These are phyloP conservation scores for Aegithalos caudatus DNA, from an alignment of 2,113 vertebrate species.

Conservation along the genomic window DNA sequence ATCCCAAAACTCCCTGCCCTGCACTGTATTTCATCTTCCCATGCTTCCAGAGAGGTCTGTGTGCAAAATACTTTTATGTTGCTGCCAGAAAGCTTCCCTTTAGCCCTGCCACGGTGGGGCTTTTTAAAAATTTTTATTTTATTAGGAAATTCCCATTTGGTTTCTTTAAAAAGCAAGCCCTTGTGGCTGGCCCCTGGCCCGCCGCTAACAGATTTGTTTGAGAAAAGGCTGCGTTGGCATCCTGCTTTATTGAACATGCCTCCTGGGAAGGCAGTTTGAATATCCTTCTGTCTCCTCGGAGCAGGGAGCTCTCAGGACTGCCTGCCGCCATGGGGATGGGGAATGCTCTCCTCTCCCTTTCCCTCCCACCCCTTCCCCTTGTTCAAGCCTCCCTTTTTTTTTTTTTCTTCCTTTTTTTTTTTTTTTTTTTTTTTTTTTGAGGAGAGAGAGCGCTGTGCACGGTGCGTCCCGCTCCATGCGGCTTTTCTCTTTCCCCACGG, in stretches of 20 bases:
- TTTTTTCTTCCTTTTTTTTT: background rate
- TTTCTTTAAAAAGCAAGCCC: constrained; percentile 52
- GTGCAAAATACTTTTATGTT: background rate
- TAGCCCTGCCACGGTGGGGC: background rate
- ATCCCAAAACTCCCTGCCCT: background rate
- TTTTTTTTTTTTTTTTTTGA: background rate
- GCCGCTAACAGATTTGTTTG: constrained; percentile 61
- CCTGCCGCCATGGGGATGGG: constrained; percentile 61
- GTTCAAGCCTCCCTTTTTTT: constrained; percentile 1
- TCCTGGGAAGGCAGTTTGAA: constrained; percentile 72
- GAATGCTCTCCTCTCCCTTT: constrained; percentile 17
- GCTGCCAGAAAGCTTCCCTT: background rate
- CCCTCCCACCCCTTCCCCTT: constrained; percentile 3
- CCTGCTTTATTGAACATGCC: constrained; percentile 74
- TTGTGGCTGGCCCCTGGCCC: constrained; percentile 63
- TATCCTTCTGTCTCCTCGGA: constrained; percentile 70
- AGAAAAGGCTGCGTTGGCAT: constrained; percentile 60
- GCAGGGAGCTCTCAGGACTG: constrained; percentile 74
- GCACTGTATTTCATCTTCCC: background rate
- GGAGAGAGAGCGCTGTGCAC: background rate
- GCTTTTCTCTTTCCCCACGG: constrained; percentile 65
- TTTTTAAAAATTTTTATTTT: constrained; percentile 1
- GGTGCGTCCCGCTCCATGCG: constrained; percentile 31
- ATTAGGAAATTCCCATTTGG: constrained; percentile 70
- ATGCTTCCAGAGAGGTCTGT: background rate